These are phyloP conservation scores for Mustela erminea DNA, from an alignment of 2,797 vertebrate species.

Conservation along the genomic window DNA sequence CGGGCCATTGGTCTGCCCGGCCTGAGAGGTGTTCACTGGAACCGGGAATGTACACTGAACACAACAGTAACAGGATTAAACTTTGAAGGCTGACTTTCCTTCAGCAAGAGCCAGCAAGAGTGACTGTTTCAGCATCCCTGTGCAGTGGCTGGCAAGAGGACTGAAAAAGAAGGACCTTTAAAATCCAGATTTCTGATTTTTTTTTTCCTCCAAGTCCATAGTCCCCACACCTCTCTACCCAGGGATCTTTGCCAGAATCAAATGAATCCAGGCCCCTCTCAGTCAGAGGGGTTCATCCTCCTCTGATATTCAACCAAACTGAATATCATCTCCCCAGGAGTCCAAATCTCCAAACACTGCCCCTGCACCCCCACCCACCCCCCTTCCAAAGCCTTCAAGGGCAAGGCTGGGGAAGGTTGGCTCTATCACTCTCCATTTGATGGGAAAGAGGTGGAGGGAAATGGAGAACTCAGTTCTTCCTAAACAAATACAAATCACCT, in stretches of 20 bases:
- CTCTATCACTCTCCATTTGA: neutral
- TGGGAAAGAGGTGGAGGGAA: neutral
- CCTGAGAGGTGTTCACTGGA: neutral
- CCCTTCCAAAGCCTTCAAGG: neutral
- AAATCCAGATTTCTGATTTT: neutral
- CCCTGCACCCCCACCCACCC: fast-evolving
- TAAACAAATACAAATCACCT: neutral
- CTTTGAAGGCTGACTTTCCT: neutral
- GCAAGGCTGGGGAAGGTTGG: neutral
- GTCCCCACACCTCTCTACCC: neutral
- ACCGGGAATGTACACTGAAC: neutral
- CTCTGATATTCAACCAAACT: neutral
- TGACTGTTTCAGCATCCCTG: neutral
- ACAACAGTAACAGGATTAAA: neutral
- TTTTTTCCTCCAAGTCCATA: neutral
- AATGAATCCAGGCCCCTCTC: neutral
- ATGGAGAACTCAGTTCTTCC: neutral
- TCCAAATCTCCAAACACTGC: neutral
- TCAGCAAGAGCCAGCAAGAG: neutral
- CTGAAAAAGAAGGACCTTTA: neutral
- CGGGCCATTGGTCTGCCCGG: neutral
- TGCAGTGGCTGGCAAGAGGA: neutral
- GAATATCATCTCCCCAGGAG: neutral
- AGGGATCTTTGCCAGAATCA: neutral
- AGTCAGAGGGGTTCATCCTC: neutral